Conservation (phyloP, 2,888 invertebrate species). For the Tetragnatha montana region DNA sequence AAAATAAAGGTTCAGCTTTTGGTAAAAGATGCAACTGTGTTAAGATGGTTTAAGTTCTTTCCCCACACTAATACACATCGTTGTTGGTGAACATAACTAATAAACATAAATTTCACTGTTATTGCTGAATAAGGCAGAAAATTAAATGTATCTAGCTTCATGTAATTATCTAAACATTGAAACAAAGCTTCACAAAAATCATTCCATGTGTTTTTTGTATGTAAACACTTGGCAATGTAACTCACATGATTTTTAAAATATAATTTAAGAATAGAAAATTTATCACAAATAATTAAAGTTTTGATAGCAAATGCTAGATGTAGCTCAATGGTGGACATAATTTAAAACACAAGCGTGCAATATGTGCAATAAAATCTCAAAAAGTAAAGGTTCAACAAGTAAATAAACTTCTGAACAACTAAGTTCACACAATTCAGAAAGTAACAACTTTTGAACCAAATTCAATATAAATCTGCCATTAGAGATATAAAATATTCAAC, state of each 20-base stretch:
- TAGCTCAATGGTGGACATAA: neutral
- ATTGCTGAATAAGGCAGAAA: constrained; percentile 5
- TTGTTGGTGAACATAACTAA: neutral
- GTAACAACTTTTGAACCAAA: neutral
- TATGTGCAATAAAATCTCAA: neutral
- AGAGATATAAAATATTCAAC: neutral
- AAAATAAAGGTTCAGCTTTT: too few relatives aligned
- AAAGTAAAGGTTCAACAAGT: neutral
- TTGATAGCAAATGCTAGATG: constrained; percentile 26
- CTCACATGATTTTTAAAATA: constrained; percentile 24
- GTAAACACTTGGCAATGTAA: constrained; percentile 10
- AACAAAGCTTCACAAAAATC: constrained; percentile 12
- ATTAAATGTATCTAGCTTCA: neutral
- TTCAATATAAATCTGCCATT: neutral
- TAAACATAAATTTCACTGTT: neutral
- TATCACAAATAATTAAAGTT: constrained; percentile 43
- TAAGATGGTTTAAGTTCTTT: too few relatives aligned
- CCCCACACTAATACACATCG: neutral
- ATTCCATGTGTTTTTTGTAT: neutral
- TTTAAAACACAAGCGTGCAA: constrained; percentile 12
- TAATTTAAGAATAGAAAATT: constrained; percentile 28
- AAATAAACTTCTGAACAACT: neutral
- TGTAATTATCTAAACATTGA: constrained; percentile 3
- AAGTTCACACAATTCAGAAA: neutral
- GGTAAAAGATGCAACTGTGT: too few relatives aligned